These are phyloP conservation scores for Coryphaenoides rupestris DNA, from an alignment of 2,113 vertebrate species.

Conservation along the genomic window DNA sequence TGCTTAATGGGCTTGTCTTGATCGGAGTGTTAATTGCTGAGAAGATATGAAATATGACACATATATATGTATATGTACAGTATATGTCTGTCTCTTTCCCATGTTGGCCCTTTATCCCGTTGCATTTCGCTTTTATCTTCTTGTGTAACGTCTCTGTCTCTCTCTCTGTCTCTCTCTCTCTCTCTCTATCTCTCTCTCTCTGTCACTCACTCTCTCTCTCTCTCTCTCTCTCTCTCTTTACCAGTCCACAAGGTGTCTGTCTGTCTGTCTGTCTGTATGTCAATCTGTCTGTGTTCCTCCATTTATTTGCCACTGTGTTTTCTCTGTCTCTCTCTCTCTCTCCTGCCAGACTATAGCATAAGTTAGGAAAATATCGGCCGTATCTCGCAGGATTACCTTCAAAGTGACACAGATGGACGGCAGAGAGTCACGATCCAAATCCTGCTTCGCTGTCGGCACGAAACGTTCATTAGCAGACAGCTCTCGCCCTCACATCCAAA, in stretches of 20 bases:
- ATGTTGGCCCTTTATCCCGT: not conserved
- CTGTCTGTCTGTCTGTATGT: not conserved
- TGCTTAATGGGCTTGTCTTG: too few relatives aligned
- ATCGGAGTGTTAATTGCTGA: too few relatives aligned
- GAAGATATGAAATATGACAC: too few relatives aligned
- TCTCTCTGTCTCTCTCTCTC: not conserved
- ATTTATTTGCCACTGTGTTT: too few relatives aligned
- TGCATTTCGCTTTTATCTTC: not conserved
- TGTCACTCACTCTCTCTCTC: not conserved
- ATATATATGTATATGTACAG: too few relatives aligned
- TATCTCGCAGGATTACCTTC: not conserved
- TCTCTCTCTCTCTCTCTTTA: not conserved
- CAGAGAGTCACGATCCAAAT: too few relatives aligned
- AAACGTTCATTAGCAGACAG: too few relatives aligned
- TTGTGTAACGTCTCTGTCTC: not conserved
- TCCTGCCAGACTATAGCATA: not conserved
- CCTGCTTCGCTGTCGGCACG: too few relatives aligned
- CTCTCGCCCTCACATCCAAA: too few relatives aligned
- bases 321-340: not conserved
- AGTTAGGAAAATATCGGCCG: not conserved
- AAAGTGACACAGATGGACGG: too few relatives aligned
- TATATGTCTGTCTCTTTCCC: not conserved
- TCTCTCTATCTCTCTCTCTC: not conserved
- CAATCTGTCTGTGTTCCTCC: not conserved
- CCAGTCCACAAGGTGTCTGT: not conserved